A percentile compares a stretch with the other conserved stretches of the same genome.
phyloP scores from a whole-genome alignment of 2,888 invertebrate genomes.

The Lasiommata megera region DNA sequence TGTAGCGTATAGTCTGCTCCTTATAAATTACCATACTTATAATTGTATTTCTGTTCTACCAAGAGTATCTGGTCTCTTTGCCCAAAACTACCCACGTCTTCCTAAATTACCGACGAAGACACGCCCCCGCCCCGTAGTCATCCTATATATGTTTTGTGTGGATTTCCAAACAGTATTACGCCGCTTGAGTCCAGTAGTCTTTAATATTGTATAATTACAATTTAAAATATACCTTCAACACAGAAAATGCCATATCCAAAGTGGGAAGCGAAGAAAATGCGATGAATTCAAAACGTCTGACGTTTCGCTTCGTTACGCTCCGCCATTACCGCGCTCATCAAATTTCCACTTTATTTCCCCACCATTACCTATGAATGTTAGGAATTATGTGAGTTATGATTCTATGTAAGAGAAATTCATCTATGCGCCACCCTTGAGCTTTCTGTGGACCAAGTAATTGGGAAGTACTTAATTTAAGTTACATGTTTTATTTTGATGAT shows the following conservation, averaged over 20 bases:
- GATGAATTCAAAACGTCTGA: slow-evolving; percentile 45
- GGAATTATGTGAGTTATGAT: slow-evolving; percentile 30
- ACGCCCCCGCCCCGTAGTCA: no score
- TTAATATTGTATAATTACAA: no score
- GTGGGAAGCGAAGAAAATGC: slow-evolving; percentile 21
- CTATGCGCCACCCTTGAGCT: neutral
- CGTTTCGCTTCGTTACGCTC: slow-evolving; percentile 56
- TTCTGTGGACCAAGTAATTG: neutral
- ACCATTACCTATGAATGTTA: slow-evolving; percentile 43
- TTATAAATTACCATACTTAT: no score
- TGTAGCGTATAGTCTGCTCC: no score
- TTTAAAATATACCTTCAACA: neutral
- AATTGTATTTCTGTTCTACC: no score
- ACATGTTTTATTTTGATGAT: neutral
- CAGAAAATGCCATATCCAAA: slow-evolving; percentile 26
- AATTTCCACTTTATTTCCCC: slow-evolving; percentile 56
- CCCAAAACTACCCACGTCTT: no score
- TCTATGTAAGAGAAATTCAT: slow-evolving; percentile 13
- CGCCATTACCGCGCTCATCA: slow-evolving; percentile 50
- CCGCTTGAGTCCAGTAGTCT: neutral
- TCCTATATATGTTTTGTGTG: no score
- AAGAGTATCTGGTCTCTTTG: no score
- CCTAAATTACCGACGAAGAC: no score
- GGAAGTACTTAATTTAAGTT: neutral
- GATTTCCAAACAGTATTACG: neutral